These are phyloP conservation scores for Caenorhabditis sinica DNA, from an alignment of 2,888 invertebrate genomes.

Conservation along the genomic window DNA sequence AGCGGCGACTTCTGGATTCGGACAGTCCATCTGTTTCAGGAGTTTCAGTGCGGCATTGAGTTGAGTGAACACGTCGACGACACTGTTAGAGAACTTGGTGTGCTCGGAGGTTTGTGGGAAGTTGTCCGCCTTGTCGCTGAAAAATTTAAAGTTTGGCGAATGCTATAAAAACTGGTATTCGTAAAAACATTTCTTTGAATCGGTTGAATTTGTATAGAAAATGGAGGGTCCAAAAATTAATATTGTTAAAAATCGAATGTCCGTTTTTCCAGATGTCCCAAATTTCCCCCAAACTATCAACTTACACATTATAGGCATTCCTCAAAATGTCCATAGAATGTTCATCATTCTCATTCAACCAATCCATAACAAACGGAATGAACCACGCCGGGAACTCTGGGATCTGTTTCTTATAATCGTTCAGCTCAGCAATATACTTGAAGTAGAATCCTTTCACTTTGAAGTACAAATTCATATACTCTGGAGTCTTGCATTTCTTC, in stretches of 20 bases:
- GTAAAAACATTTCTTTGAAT: too few species aligned
- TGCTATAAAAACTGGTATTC: too few species aligned
- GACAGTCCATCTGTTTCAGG: constrained; percentile 94
- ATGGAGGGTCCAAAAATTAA: too few species aligned
- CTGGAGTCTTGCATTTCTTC: constrained; percentile 96
- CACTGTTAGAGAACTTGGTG: constrained; percentile 98
- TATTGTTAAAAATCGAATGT: too few species aligned
- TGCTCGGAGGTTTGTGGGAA: constrained; percentile 99
- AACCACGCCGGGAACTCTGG: constrained; percentile 99
- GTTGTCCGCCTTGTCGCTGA: constrained; percentile 86
- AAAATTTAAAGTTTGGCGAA: constrained; percentile 10
- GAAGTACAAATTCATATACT: constrained; percentile 99
- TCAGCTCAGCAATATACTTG: constrained; percentile 97
- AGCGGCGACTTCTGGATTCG: constrained; percentile 99
- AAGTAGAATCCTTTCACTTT: constrained; percentile 97
- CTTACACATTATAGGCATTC: constrained; percentile 93
- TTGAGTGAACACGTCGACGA: constrained; percentile 99
- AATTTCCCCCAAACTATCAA: neutral
- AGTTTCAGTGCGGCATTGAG: constrained; percentile 99
- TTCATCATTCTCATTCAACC: constrained; percentile 99
- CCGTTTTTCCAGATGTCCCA: neutral
- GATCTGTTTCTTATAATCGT: constrained; percentile 96
- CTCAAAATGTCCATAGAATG: constrained; percentile 98
- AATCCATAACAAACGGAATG: constrained; percentile 99
- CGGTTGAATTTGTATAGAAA: too few species aligned